These are phyloP conservation scores for Chauna torquata DNA, from an alignment of 2,113 vertebrate genomes.

Conservation along the genomic window DNA sequence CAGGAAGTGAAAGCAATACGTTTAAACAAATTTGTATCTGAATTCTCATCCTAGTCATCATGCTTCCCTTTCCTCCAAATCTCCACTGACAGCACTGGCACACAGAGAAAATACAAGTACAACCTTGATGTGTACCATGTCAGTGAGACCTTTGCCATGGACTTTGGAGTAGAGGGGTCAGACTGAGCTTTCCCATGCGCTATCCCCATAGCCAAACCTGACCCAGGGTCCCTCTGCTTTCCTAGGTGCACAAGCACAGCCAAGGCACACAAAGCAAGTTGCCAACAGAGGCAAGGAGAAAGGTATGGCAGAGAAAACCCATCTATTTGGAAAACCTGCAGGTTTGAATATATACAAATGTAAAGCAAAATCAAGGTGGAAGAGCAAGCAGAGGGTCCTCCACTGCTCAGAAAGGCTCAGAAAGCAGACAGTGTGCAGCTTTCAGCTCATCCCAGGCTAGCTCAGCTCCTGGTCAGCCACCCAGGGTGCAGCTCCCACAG, in stretches of 20 bases:
- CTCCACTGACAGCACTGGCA: background rate
- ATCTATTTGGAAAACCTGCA: background rate
- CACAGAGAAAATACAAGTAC: background rate
- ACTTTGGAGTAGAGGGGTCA: background rate
- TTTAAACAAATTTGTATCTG: background rate
- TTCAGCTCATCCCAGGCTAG: background rate
- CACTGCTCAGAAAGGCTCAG: too few species aligned
- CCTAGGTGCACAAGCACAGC: rapidly evolving
- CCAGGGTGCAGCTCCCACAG: background rate
- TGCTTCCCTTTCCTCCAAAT: background rate
- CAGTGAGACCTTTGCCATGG: background rate
- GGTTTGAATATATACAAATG: background rate
- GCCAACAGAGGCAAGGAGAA: rapidly evolving
- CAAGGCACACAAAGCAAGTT: background rate
- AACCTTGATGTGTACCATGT: rapidly evolving
- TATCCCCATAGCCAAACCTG: rapidly evolving
- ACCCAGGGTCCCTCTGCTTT: background rate
- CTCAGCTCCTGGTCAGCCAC: background rate
- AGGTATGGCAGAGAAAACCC: background rate
- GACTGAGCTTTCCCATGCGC: rapidly evolving
- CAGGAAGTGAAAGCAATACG: background rate
- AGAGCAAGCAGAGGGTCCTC: background rate
- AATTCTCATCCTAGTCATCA: background rate
- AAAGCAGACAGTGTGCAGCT: background rate
- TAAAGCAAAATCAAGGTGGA: background rate